A percentile compares a stretch with the other conserved stretches of the same genome.
Evolutionary conservation across 1,140 invertebrate species (phyloP).

Genomic region (Coptotermes formosanus): DNA sequence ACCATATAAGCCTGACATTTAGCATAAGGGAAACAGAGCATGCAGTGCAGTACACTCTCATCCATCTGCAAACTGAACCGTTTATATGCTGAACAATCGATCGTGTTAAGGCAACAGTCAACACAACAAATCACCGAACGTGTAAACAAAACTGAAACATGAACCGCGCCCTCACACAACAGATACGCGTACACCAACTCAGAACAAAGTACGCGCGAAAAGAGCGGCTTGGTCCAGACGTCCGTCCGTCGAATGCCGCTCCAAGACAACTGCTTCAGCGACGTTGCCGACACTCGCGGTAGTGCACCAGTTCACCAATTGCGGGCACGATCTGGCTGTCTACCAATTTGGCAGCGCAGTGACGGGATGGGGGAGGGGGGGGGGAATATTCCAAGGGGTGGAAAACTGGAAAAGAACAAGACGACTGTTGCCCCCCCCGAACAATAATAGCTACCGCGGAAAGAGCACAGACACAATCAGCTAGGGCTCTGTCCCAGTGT

Average conservation of each 20-base stretch:
- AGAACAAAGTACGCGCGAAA: constrained; percentile 32
- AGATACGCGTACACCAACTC: no score
- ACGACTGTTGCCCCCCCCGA: background rate
- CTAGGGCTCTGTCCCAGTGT: background rate
- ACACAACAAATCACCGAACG: no score
- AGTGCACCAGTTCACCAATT: background rate
- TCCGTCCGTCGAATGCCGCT: constrained; percentile 11
- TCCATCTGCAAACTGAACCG: no score
- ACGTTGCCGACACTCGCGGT: constrained; percentile 34
- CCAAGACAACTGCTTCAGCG: constrained; percentile 31
- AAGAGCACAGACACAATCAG: background rate
- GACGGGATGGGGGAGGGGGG: background rate
- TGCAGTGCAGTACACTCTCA: no score
- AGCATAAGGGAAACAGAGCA: no score
- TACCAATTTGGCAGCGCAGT: background rate
- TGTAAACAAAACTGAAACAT: no score
- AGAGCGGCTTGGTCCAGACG: constrained; percentile 35
- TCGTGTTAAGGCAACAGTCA: no score
- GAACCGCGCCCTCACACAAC: no score
- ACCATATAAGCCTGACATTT: no score
- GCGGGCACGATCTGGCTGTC: background rate
- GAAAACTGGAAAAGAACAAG: background rate
- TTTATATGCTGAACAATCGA: no score
- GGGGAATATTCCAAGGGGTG: background rate
- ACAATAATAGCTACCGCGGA: background rate